Base-by-base conservation (phyloP, 2,797 vertebrate genomes). In the Gastrophryne carolinensis region DNA sequence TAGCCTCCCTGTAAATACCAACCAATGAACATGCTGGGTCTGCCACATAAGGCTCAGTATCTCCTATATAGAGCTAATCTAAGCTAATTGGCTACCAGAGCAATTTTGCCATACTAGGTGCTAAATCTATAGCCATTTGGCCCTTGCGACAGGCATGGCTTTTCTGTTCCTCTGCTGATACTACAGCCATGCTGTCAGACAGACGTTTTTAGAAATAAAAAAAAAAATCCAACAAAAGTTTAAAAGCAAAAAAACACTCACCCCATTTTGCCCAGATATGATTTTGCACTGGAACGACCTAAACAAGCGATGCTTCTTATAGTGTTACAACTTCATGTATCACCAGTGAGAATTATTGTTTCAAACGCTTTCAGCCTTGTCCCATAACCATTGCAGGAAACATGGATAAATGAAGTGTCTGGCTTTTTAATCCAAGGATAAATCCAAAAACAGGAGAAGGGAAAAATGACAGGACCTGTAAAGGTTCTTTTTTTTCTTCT, bases 241-340 rank as follows among this genome's bases (percentile, higher is more conserved):
- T 35, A 23, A 21, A 24, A 23, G 6, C 41, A 47, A 11, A 57
- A 76, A 78, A 80, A 70, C 80, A 80, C 86, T 88, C 87, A 84
- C 89, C 84, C 87, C 89, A 91, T 89, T 84, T 86, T 89, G 86
- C 80, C 82, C 86, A 86, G 75, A 27, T 23, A 82, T 73, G 82
- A 84, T 84, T 85, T 84, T 80, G 82, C 79, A 78, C 72, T 57
- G 75, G 84, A 85, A 81, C 84, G 73, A 81, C 79, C 74, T 79
- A 79, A 60, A 58, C 75, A 80, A 81, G 76, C 75, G 78, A 79
- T 70, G 76, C 81, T 79, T 64, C 75, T 65, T 57, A 52, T 4
- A 78, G 35, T 68, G 72, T 78, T 49, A 58, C 67, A 34, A 49
- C 47, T 63, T 60, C 23, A 32, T 10, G 21, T 69, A 37, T 39